phyloP scores from a whole-genome alignment of 2,113 vertebrate species.

The Nyctereutes procyonoides region DNA sequence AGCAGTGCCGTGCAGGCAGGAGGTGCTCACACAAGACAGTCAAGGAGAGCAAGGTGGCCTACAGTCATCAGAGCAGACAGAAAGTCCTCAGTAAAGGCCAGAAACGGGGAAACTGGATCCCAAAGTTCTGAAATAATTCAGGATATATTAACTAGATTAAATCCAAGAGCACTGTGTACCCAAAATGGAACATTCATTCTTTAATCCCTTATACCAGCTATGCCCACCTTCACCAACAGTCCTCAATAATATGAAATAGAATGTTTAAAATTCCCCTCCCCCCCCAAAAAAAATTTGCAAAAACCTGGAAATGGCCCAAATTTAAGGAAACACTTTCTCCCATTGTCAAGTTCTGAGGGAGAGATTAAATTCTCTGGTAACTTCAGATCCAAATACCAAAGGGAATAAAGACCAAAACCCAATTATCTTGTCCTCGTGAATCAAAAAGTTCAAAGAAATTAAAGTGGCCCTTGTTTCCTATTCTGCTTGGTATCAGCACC shows the following conservation, averaged over 20 bases:
- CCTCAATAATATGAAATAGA: not conserved
- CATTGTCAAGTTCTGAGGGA: not conserved
- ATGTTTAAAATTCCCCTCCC: not conserved
- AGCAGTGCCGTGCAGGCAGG: too few species aligned
- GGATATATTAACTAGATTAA: not conserved
- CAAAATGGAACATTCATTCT: too few species aligned
- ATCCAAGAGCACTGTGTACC: not conserved
- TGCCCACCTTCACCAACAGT: not conserved
- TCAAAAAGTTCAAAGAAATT: not conserved
- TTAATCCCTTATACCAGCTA: not conserved
- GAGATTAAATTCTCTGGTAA: not conserved
- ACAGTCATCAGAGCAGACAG: not conserved
- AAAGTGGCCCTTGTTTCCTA: too few species aligned
- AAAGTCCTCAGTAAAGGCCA: not conserved
- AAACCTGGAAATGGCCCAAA: not conserved
- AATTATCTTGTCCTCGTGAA: not conserved
- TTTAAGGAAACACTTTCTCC: not conserved
- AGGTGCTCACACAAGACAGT: not conserved
- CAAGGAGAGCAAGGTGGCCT: rapidly evolving
- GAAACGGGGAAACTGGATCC: not conserved
- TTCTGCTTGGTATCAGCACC: not conserved
- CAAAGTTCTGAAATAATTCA: not conserved
- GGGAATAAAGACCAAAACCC: not conserved
- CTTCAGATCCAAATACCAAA: not conserved
- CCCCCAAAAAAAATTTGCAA: not conserved